Evolutionary conservation across 2,888 invertebrate genomes (phyloP), one percentile per base, ranked within the genome.

Genomic region (Osmoderma eremita): DNA sequence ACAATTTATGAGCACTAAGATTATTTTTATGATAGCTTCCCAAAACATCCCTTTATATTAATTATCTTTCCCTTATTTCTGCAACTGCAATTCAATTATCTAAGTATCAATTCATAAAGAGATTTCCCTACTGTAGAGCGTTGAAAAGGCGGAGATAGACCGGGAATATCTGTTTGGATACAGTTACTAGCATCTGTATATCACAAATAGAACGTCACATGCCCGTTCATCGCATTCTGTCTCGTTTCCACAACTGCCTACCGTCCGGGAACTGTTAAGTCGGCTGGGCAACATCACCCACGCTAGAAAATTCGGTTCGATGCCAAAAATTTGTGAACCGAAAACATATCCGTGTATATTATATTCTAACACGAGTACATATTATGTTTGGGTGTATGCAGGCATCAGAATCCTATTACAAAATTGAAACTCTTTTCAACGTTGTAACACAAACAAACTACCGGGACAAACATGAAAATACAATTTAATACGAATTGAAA

Each of bases 241-340:
- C 61, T 61, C 48, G 22, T 30, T 61, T 65, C 18, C 38, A 36
- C 51, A 53, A 13, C 22, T 22, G 51, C 15, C 24, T n/a, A 15
- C 20, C 45, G 20, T 6, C 15, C 13, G 8, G 15, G 42, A 42
- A 58, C 24, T 58, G 45, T 45, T 45, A 67, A 67, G 63, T 67
- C 63, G 63, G 61, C 42, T 22, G 63, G n/a, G 20, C 41, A 36
- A 53, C 38, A 48, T 53, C 67, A 67, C 67, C 67, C 63, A 67
- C 63, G 63, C 54, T n/a, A 45, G 53, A 54, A 67, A 54, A 63
- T 53, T 63, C 42, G 20, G 42, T 36, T 42, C 18, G 51, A 53
- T 63, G 63, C 67, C 67, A 67, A 67, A 54, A 54, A 67, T 67
- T 63, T 67, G 45, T 53, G 38, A 53, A 67, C 42, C 63, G 38